Evolutionary conservation across 2,113 vertebrate genomes (phyloP).

Genomic region (Synodontis membranacea): DNA sequence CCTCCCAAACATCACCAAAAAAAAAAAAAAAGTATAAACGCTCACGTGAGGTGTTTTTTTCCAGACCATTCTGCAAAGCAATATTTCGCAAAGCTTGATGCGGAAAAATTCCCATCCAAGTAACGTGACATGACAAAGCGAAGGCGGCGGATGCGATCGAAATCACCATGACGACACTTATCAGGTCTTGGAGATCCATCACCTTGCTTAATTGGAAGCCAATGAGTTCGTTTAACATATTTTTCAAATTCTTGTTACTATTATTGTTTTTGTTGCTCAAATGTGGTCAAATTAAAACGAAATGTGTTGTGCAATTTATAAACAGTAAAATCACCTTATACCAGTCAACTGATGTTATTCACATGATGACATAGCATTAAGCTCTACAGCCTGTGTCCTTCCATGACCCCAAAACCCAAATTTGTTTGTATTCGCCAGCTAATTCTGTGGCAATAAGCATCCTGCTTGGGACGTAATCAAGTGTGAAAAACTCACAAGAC

Average conservation of each 20-base stretch:
- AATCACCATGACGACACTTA: too few relatives aligned
- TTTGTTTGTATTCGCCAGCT: background rate
- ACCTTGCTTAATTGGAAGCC: too few relatives aligned
- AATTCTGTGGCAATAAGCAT: too few relatives aligned
- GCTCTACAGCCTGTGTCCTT: background rate
- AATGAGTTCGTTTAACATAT: background rate
- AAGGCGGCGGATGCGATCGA: too few relatives aligned
- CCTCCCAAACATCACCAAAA: too few relatives aligned
- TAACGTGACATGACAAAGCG: too few relatives aligned
- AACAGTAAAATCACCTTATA: background rate
- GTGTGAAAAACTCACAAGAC: background rate
- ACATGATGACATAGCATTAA: background rate
- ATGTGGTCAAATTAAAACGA: background rate
- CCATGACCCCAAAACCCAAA: background rate
- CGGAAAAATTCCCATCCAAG: too few relatives aligned
- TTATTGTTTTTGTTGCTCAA: background rate
- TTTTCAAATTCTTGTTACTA: background rate
- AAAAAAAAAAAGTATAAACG: too few relatives aligned
- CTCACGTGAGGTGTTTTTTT: too few relatives aligned
- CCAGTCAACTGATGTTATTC: background rate
- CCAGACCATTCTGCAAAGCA: too few relatives aligned
- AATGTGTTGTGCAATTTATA: background rate
- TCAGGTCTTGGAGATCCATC: too few relatives aligned
- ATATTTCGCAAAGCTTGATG: too few relatives aligned
- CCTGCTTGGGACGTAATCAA: background rate